phyloP scores from a whole-genome alignment of 2,113 vertebrate genomes.

The Desmodus rotundus region DNA sequence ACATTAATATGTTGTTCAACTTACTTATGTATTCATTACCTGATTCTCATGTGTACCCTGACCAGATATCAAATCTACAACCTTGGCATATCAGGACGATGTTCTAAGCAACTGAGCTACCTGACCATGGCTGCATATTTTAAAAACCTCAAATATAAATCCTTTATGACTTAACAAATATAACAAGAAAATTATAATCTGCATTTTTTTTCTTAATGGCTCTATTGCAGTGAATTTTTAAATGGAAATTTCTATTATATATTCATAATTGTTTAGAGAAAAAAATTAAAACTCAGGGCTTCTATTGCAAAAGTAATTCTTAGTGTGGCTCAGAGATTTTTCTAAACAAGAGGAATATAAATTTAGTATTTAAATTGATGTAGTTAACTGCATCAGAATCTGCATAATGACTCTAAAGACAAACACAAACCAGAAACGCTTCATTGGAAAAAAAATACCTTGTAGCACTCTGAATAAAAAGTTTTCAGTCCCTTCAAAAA shows the following conservation, averaged over 20 bases:
- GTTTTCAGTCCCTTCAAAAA: not conserved
- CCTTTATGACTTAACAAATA: not conserved
- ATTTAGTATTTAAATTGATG: slow-evolving; percentile 3
- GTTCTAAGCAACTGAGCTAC: too few species aligned
- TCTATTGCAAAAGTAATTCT: slow-evolving; percentile 20
- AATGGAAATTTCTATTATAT: not conserved
- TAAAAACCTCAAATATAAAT: not conserved
- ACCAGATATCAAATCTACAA: too few species aligned
- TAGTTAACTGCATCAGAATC: not conserved
- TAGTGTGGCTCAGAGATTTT: not conserved
- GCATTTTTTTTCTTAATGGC: not conserved
- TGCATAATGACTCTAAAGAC: not conserved
- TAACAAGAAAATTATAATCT: not conserved
- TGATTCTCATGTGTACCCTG: too few species aligned
- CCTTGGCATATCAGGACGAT: too few species aligned
- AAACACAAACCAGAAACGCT: slow-evolving; percentile 13
- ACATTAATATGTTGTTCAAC: too few species aligned
- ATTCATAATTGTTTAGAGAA: not conserved
- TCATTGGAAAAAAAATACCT: not conserved
- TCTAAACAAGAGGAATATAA: not conserved
- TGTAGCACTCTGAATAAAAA: not conserved
- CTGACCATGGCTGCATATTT: not conserved
- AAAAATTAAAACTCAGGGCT: slow-evolving; percentile 1
- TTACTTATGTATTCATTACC: too few species aligned
- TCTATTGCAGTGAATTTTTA: not conserved